phyloP scores from a whole-genome alignment of 2,888 invertebrate genomes.

The Chaetogeoica ovagalla region DNA sequence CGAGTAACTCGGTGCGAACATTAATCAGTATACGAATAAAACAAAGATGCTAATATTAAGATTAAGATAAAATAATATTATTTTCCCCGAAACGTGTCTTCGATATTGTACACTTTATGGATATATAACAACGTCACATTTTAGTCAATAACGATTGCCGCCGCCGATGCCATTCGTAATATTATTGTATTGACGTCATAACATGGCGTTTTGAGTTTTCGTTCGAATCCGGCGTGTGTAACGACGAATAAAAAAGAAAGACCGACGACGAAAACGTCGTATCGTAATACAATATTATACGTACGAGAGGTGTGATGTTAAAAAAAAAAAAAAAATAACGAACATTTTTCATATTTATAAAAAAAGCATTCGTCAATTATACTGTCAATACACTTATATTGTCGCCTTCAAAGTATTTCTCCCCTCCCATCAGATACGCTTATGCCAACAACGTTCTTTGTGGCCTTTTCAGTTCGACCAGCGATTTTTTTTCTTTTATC shows the following conservation, averaged over 20 bases:
- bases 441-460: background rate
- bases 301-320: background rate
- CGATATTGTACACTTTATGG: background rate
- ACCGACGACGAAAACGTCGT: background rate
- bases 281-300: too few relatives aligned
- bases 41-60: too few relatives aligned
- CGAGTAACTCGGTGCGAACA: background rate
- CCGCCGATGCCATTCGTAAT: conserved; percentile 1
- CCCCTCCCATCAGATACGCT: too few relatives aligned
- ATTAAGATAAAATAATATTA: background rate
- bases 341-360: background rate
- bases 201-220: background rate
- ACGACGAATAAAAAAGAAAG: background rate
- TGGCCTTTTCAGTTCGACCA: background rate
- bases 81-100: background rate
- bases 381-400: background rate
- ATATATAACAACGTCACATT: too few relatives aligned
- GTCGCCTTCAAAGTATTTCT: too few relatives aligned
- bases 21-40: conserved; percentile 17
- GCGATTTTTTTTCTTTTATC: too few relatives aligned
- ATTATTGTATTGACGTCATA: background rate
- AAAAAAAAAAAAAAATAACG: too few relatives aligned
- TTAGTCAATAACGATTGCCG: conserved; percentile 3
- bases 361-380: too few relatives aligned
- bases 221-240: background rate